Conservation (phyloP, 2,113 vertebrate genomes). For the Pelobates fuscus region DNA sequence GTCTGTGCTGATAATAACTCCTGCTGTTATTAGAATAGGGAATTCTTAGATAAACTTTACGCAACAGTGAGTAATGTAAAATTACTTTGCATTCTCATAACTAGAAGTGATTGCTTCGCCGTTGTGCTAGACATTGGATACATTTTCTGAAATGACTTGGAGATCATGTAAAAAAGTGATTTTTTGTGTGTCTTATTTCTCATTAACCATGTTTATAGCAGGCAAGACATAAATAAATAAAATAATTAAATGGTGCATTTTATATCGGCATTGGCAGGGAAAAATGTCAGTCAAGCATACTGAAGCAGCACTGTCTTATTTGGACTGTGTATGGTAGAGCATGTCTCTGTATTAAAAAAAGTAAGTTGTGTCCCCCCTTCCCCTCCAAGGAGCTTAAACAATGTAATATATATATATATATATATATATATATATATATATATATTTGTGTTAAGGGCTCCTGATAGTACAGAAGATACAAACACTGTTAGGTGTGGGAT, state of each 20-base stretch:
- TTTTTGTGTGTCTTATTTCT: slow-evolving; percentile 37
- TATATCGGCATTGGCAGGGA: slow-evolving; percentile 5
- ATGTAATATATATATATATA: too few species aligned
- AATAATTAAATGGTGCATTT: slow-evolving; percentile 41
- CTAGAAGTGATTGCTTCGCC: slow-evolving; percentile 32
- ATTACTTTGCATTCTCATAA: slow-evolving; percentile 45
- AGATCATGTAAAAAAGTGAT: slow-evolving; percentile 36
- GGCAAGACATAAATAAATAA: slow-evolving; percentile 25
- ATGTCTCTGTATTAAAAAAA: too few species aligned
- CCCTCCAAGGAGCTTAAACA: too few species aligned
- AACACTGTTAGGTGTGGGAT: too few species aligned
- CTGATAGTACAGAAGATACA: too few species aligned
- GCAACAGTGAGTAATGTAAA: slow-evolving; percentile 39
- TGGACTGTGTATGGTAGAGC: too few species aligned
- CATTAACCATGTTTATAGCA: slow-evolving; percentile 34
- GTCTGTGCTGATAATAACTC: slow-evolving; percentile 35
- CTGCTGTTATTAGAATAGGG: slow-evolving; percentile 45
- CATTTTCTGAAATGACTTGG: slow-evolving; percentile 32
- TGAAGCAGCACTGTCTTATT: too few species aligned
- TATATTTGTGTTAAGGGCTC: too few species aligned
- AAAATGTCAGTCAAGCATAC: too few species aligned
- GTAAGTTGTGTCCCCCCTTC: too few species aligned
- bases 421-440: too few species aligned
- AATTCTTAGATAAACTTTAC: slow-evolving; percentile 40
- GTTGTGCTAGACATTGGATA: slow-evolving; percentile 34